Evolutionary conservation across 2,797 vertebrate species (phyloP).

Genomic region (Tapirus indicus): DNA sequence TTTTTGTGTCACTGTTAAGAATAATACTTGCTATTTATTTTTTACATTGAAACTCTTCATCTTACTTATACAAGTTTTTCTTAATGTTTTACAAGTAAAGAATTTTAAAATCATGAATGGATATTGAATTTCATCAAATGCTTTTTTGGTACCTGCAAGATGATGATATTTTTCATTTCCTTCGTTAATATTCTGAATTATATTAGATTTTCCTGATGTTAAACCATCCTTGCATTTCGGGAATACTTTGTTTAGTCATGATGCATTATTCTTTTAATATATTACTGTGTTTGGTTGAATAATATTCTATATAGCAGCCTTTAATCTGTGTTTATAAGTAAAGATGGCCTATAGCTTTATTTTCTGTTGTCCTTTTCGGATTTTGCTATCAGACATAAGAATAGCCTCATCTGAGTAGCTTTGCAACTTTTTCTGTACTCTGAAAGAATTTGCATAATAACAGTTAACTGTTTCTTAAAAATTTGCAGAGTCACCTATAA

Average conservation of each 20-base stretch:
- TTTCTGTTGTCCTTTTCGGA: background rate
- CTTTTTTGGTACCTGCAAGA: background rate
- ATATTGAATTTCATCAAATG: background rate
- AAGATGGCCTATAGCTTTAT: background rate
- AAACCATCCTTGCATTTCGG: background rate
- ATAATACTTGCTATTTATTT: background rate
- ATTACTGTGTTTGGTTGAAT: background rate
- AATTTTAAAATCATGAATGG: background rate
- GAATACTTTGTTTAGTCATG: background rate
- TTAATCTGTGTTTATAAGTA: background rate
- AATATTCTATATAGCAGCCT: background rate
- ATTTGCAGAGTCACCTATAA: background rate
- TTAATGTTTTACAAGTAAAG: conserved; percentile 8
- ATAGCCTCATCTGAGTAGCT: background rate
- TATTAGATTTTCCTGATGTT: background rate
- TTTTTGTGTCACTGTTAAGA: background rate
- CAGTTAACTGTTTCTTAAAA: background rate
- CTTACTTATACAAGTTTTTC: background rate
- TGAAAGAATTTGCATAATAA: background rate
- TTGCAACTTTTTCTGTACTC: background rate
- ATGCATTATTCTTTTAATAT: background rate
- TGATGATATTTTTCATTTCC: background rate
- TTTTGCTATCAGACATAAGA: background rate
- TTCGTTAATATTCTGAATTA: background rate
- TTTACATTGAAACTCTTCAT: background rate